Conservation (phyloP, 2,888 invertebrate genomes). For the Omphaloscelis lunosa region DNA sequence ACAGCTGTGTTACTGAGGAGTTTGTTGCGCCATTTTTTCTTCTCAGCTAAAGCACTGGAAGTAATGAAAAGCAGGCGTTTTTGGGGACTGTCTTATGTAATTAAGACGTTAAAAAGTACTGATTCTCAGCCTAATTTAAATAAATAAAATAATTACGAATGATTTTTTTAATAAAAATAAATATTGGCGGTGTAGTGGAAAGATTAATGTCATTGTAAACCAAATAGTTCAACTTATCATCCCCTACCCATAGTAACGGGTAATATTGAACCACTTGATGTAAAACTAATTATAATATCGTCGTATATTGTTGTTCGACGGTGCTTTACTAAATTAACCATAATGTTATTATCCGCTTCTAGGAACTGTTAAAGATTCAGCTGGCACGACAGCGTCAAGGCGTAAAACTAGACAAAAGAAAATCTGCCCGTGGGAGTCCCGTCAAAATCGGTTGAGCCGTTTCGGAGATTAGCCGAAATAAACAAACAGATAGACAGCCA, state of each 20-base stretch:
- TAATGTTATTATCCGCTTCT: neutral
- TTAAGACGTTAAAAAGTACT: too few relatives aligned
- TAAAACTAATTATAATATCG: slow-evolving; percentile 33
- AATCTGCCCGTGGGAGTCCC: too few relatives aligned
- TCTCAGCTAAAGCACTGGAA: neutral
- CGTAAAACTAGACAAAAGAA: too few relatives aligned
- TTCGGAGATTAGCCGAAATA: too few relatives aligned
- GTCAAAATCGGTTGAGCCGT: too few relatives aligned
- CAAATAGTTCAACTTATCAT: neutral
- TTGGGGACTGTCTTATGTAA: neutral
- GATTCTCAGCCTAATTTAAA: too few relatives aligned
- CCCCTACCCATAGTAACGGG: neutral
- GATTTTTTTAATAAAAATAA: too few relatives aligned
- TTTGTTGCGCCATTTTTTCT: neutral
- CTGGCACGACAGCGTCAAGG: neutral
- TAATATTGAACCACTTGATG: slow-evolving; percentile 34
- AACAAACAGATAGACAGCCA: too few relatives aligned
- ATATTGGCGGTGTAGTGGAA: too few relatives aligned
- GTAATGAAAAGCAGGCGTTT: neutral
- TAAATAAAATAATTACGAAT: too few relatives aligned
- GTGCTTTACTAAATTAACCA: neutral
- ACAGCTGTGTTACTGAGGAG: neutral
- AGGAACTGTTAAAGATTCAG: neutral
- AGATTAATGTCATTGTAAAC: neutral
- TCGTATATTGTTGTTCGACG: neutral